These are phyloP conservation scores for Callitettix versicolor DNA, from an alignment of 1,140 invertebrate genomes.

Conservation along the genomic window DNA sequence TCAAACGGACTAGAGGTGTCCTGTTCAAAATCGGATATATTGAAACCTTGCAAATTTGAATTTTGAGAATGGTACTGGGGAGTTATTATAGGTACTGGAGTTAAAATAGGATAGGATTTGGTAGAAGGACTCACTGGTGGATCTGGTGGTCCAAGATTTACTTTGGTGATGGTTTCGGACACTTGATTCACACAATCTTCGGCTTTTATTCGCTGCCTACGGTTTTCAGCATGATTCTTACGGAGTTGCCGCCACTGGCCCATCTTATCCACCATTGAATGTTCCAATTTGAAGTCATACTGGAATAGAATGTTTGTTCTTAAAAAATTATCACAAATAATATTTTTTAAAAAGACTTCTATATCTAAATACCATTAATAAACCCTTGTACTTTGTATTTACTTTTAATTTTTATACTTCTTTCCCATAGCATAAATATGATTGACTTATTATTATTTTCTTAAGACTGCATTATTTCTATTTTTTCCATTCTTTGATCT, in stretches of 20 bases:
- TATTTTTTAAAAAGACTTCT: too few relatives aligned
- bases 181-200: neutral
- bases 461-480: too few relatives aligned
- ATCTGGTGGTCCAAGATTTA: neutral
- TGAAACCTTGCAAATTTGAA: conserved; percentile 32
- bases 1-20: conserved; percentile 84
- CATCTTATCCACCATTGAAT: conserved; percentile 54
- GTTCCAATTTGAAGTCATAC: conserved; percentile 64
- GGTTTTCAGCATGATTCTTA: conserved; percentile 43
- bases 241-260: conserved; percentile 52
- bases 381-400: too few relatives aligned
- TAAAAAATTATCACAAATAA: too few relatives aligned
- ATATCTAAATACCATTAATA: too few relatives aligned
- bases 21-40: conserved; percentile 73
- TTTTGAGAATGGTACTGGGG: neutral
- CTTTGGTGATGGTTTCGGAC: neutral
- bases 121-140: neutral
- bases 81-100: conserved; percentile 22
- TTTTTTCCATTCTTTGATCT: too few relatives aligned
- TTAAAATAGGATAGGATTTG: conserved; percentile 19
- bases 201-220: conserved; percentile 42
- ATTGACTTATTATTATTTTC: too few relatives aligned
- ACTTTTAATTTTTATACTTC: too few relatives aligned
- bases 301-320: conserved; percentile 21
- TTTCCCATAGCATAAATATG: too few relatives aligned